Base-by-base conservation (phyloP, 2,888 invertebrate species). In the Brachylomia viminalis region DNA sequence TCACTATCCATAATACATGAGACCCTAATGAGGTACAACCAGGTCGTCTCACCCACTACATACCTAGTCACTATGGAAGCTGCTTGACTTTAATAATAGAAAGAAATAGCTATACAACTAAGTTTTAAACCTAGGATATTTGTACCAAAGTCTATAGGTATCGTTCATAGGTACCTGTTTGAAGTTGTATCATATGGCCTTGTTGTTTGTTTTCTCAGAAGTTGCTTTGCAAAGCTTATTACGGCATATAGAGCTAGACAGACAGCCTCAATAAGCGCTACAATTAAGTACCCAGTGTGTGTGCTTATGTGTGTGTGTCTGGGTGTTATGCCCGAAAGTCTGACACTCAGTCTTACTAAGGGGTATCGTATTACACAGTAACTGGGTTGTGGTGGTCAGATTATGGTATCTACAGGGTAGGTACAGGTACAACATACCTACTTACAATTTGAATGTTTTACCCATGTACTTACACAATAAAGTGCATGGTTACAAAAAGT, bases 1-100 rank as follows among this genome's bases (percentile, higher is more conserved):
- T n/a, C n/a, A n/a, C n/a, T 68, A 83, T 83, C 59, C 64, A 83
- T 72, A 72, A 64, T 52, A 69, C 65, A 79, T 79, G 62, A 69
- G 47, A 30, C 20, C 23, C 23, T 33, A 66, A 83, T 66, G 78
- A 61, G 59, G 33, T 11, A 33, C 42, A 56, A 61, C 27, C 27
- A 56, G 23, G 42, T 33, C 47, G 33, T 56, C 11, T 62, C 66
- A 62, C 82, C 82, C 76, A 82, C 79, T 33, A n/a, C n/a, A n/a
- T n/a, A n/a, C n/a, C n/a, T n/a, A 17, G 20, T 13, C 23, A 74
- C 49, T 27, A 23, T 30, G n/a, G 33, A 79, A 82, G 30, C 82
- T 56, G 17, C 20, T 0, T 52, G 67, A 67, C 82, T 61, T 82
- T 67, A 76, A 52, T 52, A 49, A 45, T 67, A n/a, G 4, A 20